Conservation (phyloP, 2,113 vertebrate species). For the Datnioides undecimradiatus region DNA sequence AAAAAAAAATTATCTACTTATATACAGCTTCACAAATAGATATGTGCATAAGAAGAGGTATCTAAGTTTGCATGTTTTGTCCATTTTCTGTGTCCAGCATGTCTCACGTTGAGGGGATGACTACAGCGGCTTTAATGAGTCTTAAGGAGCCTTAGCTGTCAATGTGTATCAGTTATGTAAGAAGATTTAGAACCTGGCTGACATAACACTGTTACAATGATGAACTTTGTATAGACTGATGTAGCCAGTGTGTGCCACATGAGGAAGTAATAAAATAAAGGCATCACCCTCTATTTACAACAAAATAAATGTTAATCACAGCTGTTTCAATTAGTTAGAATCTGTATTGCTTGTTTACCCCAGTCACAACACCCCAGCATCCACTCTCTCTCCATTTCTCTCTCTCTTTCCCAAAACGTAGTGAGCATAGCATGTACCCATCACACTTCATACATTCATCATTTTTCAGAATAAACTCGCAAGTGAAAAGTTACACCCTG, state of each 20-base stretch:
- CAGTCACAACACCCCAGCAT: too few species aligned
- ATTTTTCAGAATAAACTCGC: too few species aligned
- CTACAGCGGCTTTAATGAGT: slow-evolving; percentile 37
- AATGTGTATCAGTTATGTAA: slow-evolving; percentile 58
- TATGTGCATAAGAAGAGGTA: not conserved
- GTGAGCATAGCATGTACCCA: too few species aligned
- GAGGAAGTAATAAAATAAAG: too few species aligned
- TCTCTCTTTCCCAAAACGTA: too few species aligned
- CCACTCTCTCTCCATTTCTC: too few species aligned
- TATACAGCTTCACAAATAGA: not conserved
- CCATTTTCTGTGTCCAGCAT: not conserved
- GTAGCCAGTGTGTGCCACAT: not conserved
- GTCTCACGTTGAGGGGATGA: slow-evolving; percentile 10
- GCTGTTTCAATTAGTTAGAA: too few species aligned
- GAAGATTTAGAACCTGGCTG: slow-evolving; percentile 59
- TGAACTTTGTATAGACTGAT: not conserved
- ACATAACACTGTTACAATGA: slow-evolving; percentile 34
- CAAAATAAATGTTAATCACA: slow-evolving; percentile 17
- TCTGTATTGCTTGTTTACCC: too few species aligned
- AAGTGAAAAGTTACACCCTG: too few species aligned
- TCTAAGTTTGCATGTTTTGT: not conserved
- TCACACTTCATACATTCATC: too few species aligned
- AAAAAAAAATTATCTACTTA: not conserved
- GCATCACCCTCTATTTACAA: too few species aligned
- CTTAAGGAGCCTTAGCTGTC: slow-evolving; percentile 41